Evolutionary conservation across 1,140 invertebrate species (phyloP), one percentile per base, ranked within the genome.

Genomic region (Sitobion miscanthi): DNA sequence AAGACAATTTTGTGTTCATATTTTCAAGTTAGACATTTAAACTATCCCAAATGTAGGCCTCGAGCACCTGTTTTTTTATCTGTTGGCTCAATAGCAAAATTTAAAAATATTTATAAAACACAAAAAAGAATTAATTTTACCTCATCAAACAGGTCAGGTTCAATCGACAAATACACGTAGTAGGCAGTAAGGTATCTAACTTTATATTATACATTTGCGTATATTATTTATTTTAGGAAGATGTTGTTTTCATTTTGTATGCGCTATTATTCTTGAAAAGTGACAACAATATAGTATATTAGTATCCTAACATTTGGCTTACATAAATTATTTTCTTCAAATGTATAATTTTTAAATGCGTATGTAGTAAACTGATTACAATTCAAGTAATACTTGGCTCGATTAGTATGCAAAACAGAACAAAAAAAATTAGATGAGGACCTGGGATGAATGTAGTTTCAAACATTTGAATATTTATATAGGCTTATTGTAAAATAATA

Each of bases 11-110:
- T 35, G 52, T 35, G 35, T 42, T 25, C 35, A 14, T 20, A 42
- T 89, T 38, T 89, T 89, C 4, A 89, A 8, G 20, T 38, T 47
- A 9, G 45, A 9, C 49, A 49, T 87, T 88, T 89, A 57, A 89
- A 42, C 5, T 89, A 89, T 89, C 49, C 87, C 35, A 89, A 89
- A 89, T 5, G 87, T 54, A 54, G 87, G 87, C 88, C 88, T 89
- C 88, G 14, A 54, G n/a, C 45, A 47, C 45, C 42, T n/a, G 45
- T 89, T 57, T 89, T 52, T 52, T 25, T 57, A 21, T 42, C 1
- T 69, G 6, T 69, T 90, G 89, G 87, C 87, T 69, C 25, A 62
- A 38, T 45, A 45, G 57, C 54, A 57, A 90, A 69, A 52, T 45
- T 90, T 62, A 62, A 62, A 90, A 62, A 62, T 90, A 90, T 62